Conservation (phyloP, 1,140 invertebrate species). For the Steinernema khuongi region DNA sequence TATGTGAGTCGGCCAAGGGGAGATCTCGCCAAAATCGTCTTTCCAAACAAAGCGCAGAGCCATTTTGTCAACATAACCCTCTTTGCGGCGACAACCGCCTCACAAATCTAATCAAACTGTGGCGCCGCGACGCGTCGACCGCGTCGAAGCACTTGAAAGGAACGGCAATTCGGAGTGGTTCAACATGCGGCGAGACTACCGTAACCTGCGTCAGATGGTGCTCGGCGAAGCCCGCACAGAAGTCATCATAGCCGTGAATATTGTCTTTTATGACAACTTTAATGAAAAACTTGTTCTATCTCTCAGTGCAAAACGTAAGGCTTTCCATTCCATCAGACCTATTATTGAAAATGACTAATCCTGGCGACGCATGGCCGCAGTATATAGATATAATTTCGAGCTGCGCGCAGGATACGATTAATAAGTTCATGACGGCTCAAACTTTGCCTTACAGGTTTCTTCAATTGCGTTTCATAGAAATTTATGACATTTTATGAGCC, state of each 20-base stretch:
- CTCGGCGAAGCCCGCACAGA: neutral
- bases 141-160: neutral
- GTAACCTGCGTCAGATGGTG: neutral
- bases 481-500: neutral
- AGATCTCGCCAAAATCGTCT: neutral
- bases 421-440: neutral
- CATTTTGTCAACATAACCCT: slow-evolving; percentile 1
- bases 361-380: neutral
- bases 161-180: neutral
- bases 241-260: neutral
- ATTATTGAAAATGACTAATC: slow-evolving; percentile 14
- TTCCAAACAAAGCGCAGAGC: neutral
- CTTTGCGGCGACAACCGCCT: neutral
- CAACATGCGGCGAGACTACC: neutral
- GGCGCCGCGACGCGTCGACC: too few species aligned
- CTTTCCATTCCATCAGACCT: neutral
- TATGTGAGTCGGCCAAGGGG: neutral
- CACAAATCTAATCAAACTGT: too few species aligned
- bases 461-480: slow-evolving; percentile 3
- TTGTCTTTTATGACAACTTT: neutral
- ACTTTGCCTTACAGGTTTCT: neutral
- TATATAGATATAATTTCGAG: slow-evolving; percentile 12
- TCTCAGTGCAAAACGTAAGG: neutral
- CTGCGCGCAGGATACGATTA: neutral
- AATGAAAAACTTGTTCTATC: too few species aligned